Conservation (phyloP, 2,888 invertebrate genomes). For the Carcina quercana region DNA sequence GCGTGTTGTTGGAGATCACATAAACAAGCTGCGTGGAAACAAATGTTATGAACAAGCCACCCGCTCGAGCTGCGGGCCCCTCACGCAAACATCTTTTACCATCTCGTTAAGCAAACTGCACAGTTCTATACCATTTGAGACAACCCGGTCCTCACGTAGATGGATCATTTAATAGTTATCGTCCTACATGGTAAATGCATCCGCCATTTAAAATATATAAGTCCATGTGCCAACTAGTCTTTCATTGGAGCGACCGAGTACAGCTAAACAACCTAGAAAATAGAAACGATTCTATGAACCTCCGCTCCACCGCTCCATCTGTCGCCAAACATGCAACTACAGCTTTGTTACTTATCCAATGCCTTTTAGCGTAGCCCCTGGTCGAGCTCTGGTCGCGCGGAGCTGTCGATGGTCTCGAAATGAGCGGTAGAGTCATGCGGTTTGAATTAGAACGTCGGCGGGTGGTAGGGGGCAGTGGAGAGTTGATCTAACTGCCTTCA, state of each 20-base stretch:
- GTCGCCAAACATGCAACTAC: constrained; percentile 6
- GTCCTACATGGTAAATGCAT: constrained; percentile 53
- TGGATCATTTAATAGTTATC: too few species aligned
- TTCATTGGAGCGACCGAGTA: constrained; percentile 36
- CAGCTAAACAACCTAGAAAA: constrained; percentile 61
- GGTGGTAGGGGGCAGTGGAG: constrained; percentile 28
- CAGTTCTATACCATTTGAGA: constrained; percentile 53
- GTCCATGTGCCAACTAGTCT: constrained; percentile 48
- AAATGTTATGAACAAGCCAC: too few species aligned
- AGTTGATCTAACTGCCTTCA: constrained; percentile 57
- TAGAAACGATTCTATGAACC: constrained; percentile 50
- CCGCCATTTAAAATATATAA: constrained; percentile 56
- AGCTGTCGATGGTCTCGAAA: constrained; percentile 28
- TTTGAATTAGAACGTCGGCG: constrained; percentile 21
- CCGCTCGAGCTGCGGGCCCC: too few species aligned
- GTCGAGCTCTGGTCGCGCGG: neutral
- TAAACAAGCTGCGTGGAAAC: too few species aligned
- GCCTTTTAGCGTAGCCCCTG: constrained; percentile 5
- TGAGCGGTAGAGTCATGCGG: constrained; percentile 9
- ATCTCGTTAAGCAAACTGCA: constrained; percentile 21
- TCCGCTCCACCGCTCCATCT: constrained; percentile 19
- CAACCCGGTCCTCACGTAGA: constrained; percentile 43
- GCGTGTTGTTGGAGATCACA: too few species aligned
- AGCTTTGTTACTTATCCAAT: constrained; percentile 18
- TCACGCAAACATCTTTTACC: constrained; percentile 26